Conservation (phyloP, 2,888 invertebrate species). For the Eupithecia pulchellata region DNA sequence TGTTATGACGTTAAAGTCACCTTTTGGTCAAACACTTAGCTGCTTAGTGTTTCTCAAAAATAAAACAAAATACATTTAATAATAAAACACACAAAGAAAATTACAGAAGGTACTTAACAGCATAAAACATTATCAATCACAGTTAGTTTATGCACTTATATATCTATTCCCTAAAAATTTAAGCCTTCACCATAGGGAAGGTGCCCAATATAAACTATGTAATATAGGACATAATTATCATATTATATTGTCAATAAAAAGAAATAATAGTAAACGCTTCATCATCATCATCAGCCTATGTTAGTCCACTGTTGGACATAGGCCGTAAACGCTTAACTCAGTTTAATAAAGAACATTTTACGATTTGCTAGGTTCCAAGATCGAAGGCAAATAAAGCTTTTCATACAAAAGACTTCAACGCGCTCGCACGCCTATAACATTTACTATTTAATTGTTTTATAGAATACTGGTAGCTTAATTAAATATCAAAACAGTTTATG, state of each 20-base stretch:
- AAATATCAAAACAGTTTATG: background rate
- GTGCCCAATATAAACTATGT: too few relatives aligned
- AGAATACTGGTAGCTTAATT: background rate
- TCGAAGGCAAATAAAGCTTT: background rate
- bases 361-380: background rate
- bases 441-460: background rate
- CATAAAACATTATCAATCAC: too few relatives aligned
- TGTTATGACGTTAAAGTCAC: background rate
- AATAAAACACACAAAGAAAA: too few relatives aligned
- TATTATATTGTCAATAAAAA: background rate
- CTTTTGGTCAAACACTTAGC: background rate
- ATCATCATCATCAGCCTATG: too few relatives aligned
- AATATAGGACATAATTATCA: background rate
- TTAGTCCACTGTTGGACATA: too few relatives aligned
- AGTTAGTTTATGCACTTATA: too few relatives aligned
- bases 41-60: background rate
- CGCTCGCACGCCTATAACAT: conserved; percentile 6
- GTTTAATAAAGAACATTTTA: background rate
- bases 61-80: background rate
- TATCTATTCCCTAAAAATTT: too few relatives aligned
- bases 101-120: too few relatives aligned
- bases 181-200: too few relatives aligned
- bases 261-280: background rate
- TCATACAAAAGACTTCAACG: conserved; percentile 30
- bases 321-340: background rate